Conservation (phyloP, 2,113 vertebrate species). For the Cryptomyrus ogoouensis region DNA sequence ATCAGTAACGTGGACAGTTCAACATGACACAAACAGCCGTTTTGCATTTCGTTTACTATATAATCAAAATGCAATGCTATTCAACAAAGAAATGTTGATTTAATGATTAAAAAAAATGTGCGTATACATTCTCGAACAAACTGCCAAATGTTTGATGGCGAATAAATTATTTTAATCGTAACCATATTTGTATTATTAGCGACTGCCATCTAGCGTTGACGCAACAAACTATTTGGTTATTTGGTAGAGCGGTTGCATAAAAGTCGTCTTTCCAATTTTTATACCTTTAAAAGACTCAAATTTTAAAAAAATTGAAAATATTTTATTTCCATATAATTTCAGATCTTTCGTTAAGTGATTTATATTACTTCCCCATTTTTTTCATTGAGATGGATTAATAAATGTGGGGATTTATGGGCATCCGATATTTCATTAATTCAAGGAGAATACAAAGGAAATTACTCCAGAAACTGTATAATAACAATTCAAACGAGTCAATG, state of each 20-base stretch:
- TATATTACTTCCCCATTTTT: background rate
- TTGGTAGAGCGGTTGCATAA: background rate
- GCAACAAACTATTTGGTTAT: background rate
- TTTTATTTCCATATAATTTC: background rate
- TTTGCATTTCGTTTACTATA: background rate
- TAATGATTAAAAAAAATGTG: background rate
- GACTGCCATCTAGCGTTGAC: constrained; percentile 20
- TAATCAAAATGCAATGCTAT: background rate
- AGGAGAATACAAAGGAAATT: background rate
- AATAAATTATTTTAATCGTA: background rate
- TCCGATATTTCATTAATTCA: background rate
- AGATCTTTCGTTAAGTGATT: background rate
- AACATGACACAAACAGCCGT: background rate
- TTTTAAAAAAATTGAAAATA: background rate
- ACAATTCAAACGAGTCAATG: background rate
- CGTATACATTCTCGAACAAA: background rate
- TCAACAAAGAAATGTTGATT: background rate
- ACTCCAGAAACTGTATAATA: background rate
- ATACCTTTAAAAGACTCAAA: background rate
- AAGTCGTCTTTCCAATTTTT: background rate
- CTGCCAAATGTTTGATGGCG: background rate
- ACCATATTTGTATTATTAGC: background rate
- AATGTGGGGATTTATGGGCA: background rate
- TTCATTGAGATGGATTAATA: background rate
- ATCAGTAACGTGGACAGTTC: background rate